Evolutionary conservation across 2,113 vertebrate genomes (phyloP).

Genomic region (Murina feae): DNA sequence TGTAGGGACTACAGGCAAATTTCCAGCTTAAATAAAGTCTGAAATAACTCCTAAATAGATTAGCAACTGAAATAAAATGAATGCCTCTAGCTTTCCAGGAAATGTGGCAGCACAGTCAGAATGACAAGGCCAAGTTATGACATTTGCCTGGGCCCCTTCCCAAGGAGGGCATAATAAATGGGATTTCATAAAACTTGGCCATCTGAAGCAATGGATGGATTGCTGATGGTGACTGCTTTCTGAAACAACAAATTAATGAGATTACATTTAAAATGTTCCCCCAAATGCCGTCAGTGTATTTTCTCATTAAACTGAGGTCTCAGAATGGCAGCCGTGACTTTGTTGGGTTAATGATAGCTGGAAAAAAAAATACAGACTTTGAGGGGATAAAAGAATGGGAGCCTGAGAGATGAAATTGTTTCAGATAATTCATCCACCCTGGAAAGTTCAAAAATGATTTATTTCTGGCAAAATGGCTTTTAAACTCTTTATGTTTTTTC

Average conservation of each 20-base stretch:
- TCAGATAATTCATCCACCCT: not conserved
- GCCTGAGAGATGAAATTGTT: slow-evolving; percentile 21
- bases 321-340: slow-evolving; percentile 37
- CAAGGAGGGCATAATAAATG: not conserved
- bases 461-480: slow-evolving; percentile 41
- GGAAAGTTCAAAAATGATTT: slow-evolving; percentile 42
- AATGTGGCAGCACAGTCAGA: not conserved
- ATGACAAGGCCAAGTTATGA: not conserved
- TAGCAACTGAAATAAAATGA: slow-evolving; percentile 12
- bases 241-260: slow-evolving; percentile 61
- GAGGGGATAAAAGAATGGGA: not conserved
- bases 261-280: slow-evolving; percentile 55
- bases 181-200: not conserved
- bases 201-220: not conserved
- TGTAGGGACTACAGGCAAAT: not conserved
- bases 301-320: slow-evolving; percentile 59
- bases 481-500: slow-evolving; percentile 13
- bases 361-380: slow-evolving; percentile 31
- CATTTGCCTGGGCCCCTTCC: not conserved
- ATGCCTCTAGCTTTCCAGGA: not conserved
- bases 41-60: not conserved
- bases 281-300: slow-evolving; percentile 54
- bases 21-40: slow-evolving; percentile 1
- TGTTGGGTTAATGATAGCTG: slow-evolving; percentile 61
- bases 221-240: slow-evolving; percentile 28